Percentiles rank a stretch among this genome's conserved stretches.
These are phyloP conservation scores for Pteropus alecto DNA, from an alignment of 2,113 vertebrate species.

Conservation along the genomic window DNA sequence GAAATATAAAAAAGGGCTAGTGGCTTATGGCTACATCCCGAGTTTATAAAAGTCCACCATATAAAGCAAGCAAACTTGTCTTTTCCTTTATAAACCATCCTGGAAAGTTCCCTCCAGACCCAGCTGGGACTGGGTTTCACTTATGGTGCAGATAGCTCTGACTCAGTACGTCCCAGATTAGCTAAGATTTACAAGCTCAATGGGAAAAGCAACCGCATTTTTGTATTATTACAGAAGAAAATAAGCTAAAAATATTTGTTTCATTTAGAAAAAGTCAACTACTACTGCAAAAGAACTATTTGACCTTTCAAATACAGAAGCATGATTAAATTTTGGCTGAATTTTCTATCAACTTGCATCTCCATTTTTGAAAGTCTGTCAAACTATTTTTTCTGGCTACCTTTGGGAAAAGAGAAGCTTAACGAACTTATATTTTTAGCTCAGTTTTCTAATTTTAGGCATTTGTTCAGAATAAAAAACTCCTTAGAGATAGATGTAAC, in stretches of 20 bases:
- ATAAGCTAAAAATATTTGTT: slow-evolving; percentile 69
- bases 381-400: slow-evolving; percentile 72
- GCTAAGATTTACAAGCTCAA: slow-evolving; percentile 61
- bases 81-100: not conserved
- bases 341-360: slow-evolving; percentile 67
- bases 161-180: slow-evolving; percentile 43
- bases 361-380: slow-evolving; percentile 67
- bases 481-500: slow-evolving; percentile 62
- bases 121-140: not conserved
- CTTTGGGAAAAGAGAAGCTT: slow-evolving; percentile 75
- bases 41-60: not conserved
- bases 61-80: not conserved
- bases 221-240: slow-evolving; percentile 74
- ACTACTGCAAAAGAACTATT: slow-evolving; percentile 66
- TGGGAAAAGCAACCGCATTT: slow-evolving; percentile 67
- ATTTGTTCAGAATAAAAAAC: slow-evolving; percentile 65
- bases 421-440: slow-evolving; percentile 71
- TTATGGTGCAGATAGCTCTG: not conserved
- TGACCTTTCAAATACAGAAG: slow-evolving; percentile 74
- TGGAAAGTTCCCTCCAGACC: not conserved
- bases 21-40: not conserved
- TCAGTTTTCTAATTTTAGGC: slow-evolving; percentile 71
- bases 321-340: slow-evolving; percentile 71
- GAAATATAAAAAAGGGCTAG: not conserved
- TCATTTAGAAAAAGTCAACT: slow-evolving; percentile 70